Conservation (phyloP, 2,113 vertebrate species). For the Otolemur garnettii region DNA sequence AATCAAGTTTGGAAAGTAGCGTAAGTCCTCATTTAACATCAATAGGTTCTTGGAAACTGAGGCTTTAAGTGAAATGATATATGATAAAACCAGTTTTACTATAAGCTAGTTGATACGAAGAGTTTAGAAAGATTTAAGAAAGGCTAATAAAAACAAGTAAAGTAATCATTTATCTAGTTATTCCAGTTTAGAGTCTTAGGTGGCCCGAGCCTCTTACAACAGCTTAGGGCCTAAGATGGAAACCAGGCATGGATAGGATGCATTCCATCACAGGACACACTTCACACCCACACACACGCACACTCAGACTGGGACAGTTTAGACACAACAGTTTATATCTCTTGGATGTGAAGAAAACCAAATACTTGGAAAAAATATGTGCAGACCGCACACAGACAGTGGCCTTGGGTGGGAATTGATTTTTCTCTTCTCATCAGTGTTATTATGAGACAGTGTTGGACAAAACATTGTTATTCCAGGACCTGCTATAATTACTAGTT, state of each 20-base stretch:
- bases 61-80: neutral
- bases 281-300: neutral
- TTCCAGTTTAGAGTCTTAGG: neutral
- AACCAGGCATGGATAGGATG: neutral
- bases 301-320: neutral
- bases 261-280: neutral
- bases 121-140: neutral
- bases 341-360: neutral
- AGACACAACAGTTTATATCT: neutral
- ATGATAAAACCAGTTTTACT: neutral
- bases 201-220: neutral
- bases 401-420: neutral
- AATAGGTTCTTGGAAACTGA: neutral
- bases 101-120: neutral
- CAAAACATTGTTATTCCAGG: neutral
- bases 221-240: neutral
- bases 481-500: neutral
- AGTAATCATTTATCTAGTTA: neutral
- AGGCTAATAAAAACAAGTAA: neutral
- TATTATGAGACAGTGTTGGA: neutral
- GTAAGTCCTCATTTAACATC: neutral
- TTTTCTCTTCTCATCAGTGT: neutral
- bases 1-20: constrained; percentile 49
- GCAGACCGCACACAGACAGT: neutral
- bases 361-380: neutral